These are phyloP conservation scores for Percopsis transmontana DNA, from an alignment of 2,113 vertebrate species.

Conservation along the genomic window DNA sequence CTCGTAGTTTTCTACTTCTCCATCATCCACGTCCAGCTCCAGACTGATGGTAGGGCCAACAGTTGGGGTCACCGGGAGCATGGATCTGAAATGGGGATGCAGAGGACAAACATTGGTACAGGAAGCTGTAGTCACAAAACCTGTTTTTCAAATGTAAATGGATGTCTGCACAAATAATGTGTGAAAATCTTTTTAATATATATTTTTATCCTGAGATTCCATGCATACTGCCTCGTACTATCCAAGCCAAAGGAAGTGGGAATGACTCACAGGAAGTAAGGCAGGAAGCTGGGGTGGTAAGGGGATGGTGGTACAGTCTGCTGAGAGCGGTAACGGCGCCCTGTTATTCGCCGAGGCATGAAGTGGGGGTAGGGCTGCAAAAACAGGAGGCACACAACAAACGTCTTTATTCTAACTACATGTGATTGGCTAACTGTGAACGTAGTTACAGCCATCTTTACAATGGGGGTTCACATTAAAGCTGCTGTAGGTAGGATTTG, in stretches of 20 bases:
- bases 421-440: neutral
- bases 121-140: neutral
- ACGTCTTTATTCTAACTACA: neutral
- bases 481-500: no score
- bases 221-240: neutral
- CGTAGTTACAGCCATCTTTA: neutral
- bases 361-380: conserved; percentile 91
- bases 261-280: conserved; percentile 92
- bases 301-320: conserved; percentile 90
- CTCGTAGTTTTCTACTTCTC: conserved; percentile 99
- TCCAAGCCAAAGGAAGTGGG: neutral
- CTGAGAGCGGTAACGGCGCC: conserved; percentile 91
- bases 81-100: conserved; percentile 81
- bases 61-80: conserved; percentile 94
- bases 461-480: no score
- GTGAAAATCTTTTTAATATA: no score
- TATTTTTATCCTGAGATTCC: no score
- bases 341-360: conserved; percentile 91
- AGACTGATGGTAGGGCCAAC: conserved; percentile 94
- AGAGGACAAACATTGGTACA: neutral
- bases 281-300: conserved; percentile 94
- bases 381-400: neutral
- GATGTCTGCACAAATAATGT: neutral
- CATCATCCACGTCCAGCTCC: conserved; percentile 96
- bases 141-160: neutral